A percentile compares a stretch with the other conserved stretches of the same genome.
Conservation (phyloP, 2,113 vertebrate genomes). For the Chloebia gouldiae region DNA sequence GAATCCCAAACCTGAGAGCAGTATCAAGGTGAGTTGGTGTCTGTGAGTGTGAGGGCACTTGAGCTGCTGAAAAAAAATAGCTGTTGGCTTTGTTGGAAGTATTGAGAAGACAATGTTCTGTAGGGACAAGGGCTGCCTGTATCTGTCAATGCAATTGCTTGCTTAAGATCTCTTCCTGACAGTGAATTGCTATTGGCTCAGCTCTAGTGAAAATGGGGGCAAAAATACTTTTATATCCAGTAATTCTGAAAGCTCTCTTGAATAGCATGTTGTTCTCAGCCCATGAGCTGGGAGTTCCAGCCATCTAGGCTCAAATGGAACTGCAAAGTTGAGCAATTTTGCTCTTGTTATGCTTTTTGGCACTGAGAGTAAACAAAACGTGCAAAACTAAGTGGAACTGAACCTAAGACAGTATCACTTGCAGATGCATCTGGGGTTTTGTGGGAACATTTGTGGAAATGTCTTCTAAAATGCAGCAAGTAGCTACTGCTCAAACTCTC, state of each 20-base stretch:
- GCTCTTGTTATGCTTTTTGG: neutral
- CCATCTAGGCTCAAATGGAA: neutral
- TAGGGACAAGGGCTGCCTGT: neutral
- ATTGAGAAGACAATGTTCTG: neutral
- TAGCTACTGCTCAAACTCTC: neutral
- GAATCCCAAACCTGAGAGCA: constrained; percentile 51
- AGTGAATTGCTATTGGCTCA: neutral
- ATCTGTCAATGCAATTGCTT: neutral
- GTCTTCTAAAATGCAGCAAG: neutral
- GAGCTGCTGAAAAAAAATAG: neutral
- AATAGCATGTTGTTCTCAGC: neutral
- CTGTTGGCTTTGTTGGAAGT: neutral
- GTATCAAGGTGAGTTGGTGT: constrained; percentile 47
- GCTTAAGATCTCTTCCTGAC: neutral
- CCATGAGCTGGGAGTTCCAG: neutral
- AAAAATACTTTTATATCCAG: neutral
- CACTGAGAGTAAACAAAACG: neutral
- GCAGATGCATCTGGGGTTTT: neutral
- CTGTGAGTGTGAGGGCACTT: neutral
- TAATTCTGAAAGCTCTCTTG: neutral
- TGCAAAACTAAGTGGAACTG: neutral
- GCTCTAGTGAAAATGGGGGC: neutral
- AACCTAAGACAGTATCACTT: neutral
- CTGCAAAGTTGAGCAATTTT: neutral
- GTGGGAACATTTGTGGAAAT: neutral